Evolutionary conservation across 2,888 invertebrate genomes (phyloP), one percentile per base, ranked within the genome.

Genomic region (Aspidiotus destructor): DNA sequence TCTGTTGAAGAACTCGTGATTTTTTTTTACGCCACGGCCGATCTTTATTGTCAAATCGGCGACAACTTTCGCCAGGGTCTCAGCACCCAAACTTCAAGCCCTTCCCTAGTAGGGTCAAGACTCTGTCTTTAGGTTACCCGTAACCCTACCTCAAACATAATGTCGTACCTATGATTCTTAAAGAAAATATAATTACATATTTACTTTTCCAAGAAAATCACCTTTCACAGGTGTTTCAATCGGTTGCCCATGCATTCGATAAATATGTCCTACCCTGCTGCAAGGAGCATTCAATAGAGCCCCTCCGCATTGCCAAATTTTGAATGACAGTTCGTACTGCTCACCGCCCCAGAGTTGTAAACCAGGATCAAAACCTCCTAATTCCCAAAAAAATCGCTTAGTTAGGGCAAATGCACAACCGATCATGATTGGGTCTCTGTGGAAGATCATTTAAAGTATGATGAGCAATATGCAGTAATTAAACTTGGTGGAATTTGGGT

Each of bases 311-410:
- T 94, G 94, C 95, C 96, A 96, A 67, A 95, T 86, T 83, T 96
- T 96, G 76, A 97, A 97, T 71, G 95, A 95, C n/a, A 97, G 81
- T 76, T 97, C 97, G 75, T 95, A 97, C 77, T 97, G 97, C 77
- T 97, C 97, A 0, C 96, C 97, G 17, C 97, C 97, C 97, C 97
- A 97, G 73, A 97, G 96, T 75, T 95, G 92, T 2, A 94, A 79
- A 0, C 92, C 92, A 0, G 77, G 74, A 75, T 94, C 94, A 75
- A 94, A 94, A 0, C 97, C 97, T 2, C 94, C 97, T 54, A 97
- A 79, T 77, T 95, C 92, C 95, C 95, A 96, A 79, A 98, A 98
- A 81, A 91, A 98, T 72, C 86, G 84, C 0, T 86, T 80, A 70
- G 87, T 86, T 69, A 98, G 97, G 13, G 97, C 96, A 80, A 97